Evolutionary conservation across 2,797 vertebrate genomes (phyloP).

Genomic region (Peromyscus aztecus): DNA sequence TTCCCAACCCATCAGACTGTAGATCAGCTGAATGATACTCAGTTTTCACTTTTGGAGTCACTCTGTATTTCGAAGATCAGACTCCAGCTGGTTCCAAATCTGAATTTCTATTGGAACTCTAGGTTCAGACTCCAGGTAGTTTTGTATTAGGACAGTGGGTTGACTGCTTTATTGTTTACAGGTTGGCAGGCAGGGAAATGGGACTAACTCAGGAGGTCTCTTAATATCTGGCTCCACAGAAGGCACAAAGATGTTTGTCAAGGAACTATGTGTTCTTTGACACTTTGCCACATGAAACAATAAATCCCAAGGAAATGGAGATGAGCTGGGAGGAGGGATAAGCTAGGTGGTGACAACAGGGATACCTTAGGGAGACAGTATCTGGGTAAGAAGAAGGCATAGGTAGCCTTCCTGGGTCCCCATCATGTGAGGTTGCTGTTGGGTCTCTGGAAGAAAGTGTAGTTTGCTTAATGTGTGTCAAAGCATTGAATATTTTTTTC

Average conservation of each 20-base stretch:
- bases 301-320: not conserved
- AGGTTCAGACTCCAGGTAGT: not conserved
- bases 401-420: not conserved
- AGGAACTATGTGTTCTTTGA: not conserved
- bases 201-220: not conserved
- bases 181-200: not conserved
- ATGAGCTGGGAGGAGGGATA: no score
- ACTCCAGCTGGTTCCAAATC: not conserved
- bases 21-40: not conserved
- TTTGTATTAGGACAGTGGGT: not conserved
- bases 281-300: no score
- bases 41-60: not conserved
- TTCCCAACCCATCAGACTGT: not conserved
- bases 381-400: not conserved
- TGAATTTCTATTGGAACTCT: not conserved
- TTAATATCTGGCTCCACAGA: not conserved
- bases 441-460: not conserved
- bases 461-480: not conserved
- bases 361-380: not conserved
- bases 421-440: not conserved
- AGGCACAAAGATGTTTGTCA: not conserved
- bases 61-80: not conserved
- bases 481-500: not conserved
- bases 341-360: no score
- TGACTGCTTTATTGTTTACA: not conserved